phyloP scores from a whole-genome alignment of 1,140 invertebrate genomes.

The Caenorhabditis remanei region DNA sequence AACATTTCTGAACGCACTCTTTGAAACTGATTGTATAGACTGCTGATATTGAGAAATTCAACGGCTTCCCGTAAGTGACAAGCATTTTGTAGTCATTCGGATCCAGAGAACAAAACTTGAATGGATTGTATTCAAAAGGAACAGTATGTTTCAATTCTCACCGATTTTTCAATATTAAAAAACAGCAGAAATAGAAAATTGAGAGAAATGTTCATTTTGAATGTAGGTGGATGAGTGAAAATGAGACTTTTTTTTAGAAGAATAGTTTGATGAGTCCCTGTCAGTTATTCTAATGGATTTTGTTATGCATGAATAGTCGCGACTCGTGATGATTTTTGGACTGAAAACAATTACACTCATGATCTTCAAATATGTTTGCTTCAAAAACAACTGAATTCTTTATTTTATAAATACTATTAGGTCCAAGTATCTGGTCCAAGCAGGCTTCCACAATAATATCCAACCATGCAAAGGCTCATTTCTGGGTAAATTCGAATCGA shows the following conservation, averaged over 20 bases:
- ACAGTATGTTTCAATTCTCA: background rate
- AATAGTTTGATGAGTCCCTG: background rate
- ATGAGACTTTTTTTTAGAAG: background rate
- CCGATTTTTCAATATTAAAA: background rate
- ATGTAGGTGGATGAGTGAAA: background rate
- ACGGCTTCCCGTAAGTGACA: background rate
- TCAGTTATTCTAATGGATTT: background rate
- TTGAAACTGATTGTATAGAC: background rate
- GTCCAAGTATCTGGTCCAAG: background rate
- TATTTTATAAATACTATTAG: background rate
- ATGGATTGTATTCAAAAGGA: background rate
- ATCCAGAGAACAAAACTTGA: background rate
- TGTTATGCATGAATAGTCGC: background rate
- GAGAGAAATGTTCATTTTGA: background rate
- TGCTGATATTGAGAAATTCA: background rate
- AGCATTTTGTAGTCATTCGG: conserved; percentile 7
- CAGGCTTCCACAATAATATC: background rate
- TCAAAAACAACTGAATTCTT: no score
- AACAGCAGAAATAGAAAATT: background rate
- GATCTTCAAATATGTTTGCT: background rate
- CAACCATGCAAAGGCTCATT: background rate
- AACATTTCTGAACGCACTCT: background rate
- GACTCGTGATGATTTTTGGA: no score
- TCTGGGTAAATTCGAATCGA: background rate
- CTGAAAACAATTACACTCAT: no score